Evolutionary conservation across 2,888 invertebrate species (phyloP), one percentile per base, ranked within the genome.

Genomic region (Strigamia crassipes): DNA sequence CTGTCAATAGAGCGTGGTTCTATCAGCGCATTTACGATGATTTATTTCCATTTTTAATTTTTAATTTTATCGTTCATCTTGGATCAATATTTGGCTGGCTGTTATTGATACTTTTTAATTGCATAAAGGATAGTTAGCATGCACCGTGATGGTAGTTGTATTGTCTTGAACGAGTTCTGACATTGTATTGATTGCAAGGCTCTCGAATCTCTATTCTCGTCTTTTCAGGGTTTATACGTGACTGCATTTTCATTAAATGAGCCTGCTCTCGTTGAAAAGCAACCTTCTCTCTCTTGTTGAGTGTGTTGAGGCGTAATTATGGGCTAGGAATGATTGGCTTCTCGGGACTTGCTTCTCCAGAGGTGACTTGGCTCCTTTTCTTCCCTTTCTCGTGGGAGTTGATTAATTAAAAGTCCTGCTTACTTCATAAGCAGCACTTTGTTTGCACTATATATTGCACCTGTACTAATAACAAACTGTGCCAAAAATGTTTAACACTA

Each of bases 301-400:
- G 73, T 73, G 73, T 73, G 73, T 73, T 73, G 73, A 73, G 73
- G 73, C 73, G 73, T 73, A 73, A 73, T 73, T 73, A 73, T 73
- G 73, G 73, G 73, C 61, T 73, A 73, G 73, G 73, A 73, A 73
- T 73, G 73, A 73, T 73, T 73, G 73, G 73, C 73, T 73, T 73
- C 73, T 73, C 73, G 73, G 73, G 73, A 73, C 73, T 31, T 10
- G 73, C 73, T 73, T 73, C 73, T 73, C 73, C 73, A 73, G 73
- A 73, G 73, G 73, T 73, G 73, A 73, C 73, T 73, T 73, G 73
- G 73, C 73, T 73, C 73, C 73, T 73, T 73, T 73, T 73, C 73
- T 73, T 73, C 12, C 27, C 73, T 73, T 73, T 73, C 73, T 73
- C 73, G 27, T 27, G 73, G 73, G 73, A 73, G 27, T 73, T 73